Evolutionary conservation across 2,888 invertebrate species (phyloP).

Genomic region (Ormyrus rosae): DNA sequence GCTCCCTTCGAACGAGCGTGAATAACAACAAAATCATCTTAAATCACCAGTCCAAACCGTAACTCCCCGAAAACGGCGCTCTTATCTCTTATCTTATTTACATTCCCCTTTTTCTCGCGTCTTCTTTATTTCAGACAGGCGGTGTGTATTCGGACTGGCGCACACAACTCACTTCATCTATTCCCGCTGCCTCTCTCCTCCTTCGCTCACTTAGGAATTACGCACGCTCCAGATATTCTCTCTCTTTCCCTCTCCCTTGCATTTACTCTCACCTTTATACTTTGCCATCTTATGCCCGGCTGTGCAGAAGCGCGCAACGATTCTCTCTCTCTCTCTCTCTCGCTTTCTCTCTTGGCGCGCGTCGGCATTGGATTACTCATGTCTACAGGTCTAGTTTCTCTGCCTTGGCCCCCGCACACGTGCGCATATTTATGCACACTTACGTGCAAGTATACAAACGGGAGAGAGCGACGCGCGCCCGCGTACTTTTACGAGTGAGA

Average conservation of each 20-base stretch:
- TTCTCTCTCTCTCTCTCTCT: not conserved
- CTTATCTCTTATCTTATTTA: constrained; percentile 34
- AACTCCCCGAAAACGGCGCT: constrained; percentile 16
- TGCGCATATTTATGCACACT: constrained; percentile 9
- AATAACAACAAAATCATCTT: constrained; percentile 29
- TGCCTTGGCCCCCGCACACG: no score
- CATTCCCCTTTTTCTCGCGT: constrained; percentile 16
- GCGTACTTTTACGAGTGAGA: no score
- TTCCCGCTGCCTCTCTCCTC: constrained; percentile 4
- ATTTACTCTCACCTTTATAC: not conserved
- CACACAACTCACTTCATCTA: not conserved
- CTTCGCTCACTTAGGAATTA: constrained; percentile 36
- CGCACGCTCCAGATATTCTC: constrained; percentile 47
- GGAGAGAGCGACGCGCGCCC: not conserved
- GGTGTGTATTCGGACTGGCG: no score
- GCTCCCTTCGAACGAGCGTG: constrained; percentile 5
- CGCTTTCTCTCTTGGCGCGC: no score
- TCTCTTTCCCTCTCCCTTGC: not conserved
- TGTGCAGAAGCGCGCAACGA: not conserved
- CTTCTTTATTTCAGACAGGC: not conserved
- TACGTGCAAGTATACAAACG: not conserved
- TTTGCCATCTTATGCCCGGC: not conserved
- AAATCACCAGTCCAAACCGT: constrained; percentile 19
- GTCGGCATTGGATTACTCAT: not conserved
- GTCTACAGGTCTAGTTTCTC: no score